A percentile compares a stretch with the other conserved stretches of the same genome.
Conservation (phyloP, 2,888 invertebrate species). For the Apamea crenata region DNA sequence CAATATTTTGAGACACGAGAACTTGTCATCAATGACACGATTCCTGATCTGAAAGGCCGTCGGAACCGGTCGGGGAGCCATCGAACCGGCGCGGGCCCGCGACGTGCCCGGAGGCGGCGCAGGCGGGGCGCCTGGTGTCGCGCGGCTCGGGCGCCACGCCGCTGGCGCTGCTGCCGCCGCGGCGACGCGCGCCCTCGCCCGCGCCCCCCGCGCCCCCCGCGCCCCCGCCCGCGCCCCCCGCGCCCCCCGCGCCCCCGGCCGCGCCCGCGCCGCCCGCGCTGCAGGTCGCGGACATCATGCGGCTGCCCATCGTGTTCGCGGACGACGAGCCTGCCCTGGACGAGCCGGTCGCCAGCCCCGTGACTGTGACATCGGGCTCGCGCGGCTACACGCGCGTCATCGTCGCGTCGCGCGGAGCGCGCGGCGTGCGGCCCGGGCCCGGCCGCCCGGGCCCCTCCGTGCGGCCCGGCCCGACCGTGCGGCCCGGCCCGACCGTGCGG, state of each 20-base stretch:
- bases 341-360: constrained; percentile 36
- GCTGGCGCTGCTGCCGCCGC: constrained; percentile 75
- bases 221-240: constrained; percentile 63
- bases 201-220: constrained; percentile 69
- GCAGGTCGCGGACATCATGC: constrained; percentile 87
- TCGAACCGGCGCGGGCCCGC: background rate
- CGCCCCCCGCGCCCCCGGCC: constrained; percentile 68
- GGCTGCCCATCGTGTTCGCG: constrained; percentile 91
- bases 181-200: constrained; percentile 67
- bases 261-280: constrained; percentile 54
- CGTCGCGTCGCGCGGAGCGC: constrained; percentile 65
- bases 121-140: constrained; percentile 1
- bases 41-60: constrained; percentile 62
- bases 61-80: constrained; percentile 71
- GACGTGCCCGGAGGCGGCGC: background rate
- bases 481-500: constrained; percentile 41
- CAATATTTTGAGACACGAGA: background rate
- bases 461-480: constrained; percentile 25
- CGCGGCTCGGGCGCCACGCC: constrained; percentile 63
- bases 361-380: constrained; percentile 51
- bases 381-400: constrained; percentile 57
- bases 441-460: constrained; percentile 35
- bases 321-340: constrained; percentile 83
- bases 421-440: constrained; percentile 74
- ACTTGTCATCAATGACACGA: background rate